These are phyloP conservation scores for Galleria mellonella DNA, from an alignment of 1,140 invertebrate genomes.

Conservation along the genomic window DNA sequence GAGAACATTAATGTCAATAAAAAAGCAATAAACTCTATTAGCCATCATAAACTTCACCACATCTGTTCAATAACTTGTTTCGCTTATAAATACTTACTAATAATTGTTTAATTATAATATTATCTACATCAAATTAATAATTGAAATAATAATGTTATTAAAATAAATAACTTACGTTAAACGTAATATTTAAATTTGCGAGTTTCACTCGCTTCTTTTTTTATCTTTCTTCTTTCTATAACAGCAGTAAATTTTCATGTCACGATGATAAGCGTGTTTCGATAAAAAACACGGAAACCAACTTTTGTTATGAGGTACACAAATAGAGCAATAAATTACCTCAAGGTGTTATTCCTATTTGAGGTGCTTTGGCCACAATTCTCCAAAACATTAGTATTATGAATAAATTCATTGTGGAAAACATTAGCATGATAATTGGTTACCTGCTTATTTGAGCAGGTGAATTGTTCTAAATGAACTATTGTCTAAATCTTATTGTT, in stretches of 20 bases:
- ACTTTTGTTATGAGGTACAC: slow-evolving; percentile 59
- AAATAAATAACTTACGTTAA: too few species aligned
- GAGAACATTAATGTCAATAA: slow-evolving; percentile 72
- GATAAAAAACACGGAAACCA: slow-evolving; percentile 68
- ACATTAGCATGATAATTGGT: slow-evolving; percentile 64
- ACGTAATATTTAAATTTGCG: background rate
- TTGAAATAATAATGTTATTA: too few species aligned
- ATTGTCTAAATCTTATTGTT: slow-evolving; percentile 39
- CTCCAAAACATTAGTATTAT: slow-evolving; percentile 53
- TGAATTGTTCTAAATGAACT: slow-evolving; percentile 42
- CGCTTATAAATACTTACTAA: slow-evolving; percentile 50
- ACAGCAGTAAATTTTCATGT: slow-evolving; percentile 47
- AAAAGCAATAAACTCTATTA: slow-evolving; percentile 72
- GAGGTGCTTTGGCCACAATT: slow-evolving; percentile 57
- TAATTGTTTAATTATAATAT: slow-evolving; percentile 48
- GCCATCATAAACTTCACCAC: slow-evolving; percentile 64
- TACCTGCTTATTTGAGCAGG: slow-evolving; percentile 56
- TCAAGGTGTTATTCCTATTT: slow-evolving; percentile 58
- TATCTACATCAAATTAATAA: background rate
- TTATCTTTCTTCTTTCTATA: slow-evolving; percentile 11
- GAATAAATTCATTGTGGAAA: slow-evolving; percentile 47
- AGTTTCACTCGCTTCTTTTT: slow-evolving; percentile 14
- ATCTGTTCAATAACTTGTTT: slow-evolving; percentile 64
- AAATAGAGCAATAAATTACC: slow-evolving; percentile 67
- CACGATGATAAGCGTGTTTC: slow-evolving; percentile 44